These are phyloP conservation scores for Aramus guarauna DNA, from an alignment of 2,113 vertebrate genomes.

Conservation along the genomic window DNA sequence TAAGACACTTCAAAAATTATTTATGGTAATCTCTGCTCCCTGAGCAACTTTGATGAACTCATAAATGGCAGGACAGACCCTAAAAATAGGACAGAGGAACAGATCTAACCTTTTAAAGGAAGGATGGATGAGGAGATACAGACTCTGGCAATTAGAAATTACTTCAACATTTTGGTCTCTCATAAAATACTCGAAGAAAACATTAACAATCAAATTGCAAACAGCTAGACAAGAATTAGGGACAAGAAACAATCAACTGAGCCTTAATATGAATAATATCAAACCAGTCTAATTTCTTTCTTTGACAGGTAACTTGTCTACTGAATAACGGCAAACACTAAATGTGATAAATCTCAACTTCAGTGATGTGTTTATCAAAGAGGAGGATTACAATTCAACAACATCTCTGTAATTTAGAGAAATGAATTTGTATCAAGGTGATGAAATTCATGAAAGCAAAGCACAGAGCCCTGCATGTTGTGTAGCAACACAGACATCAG, in stretches of 20 bases:
- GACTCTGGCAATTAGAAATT: background rate
- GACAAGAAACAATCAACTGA: constrained; percentile 39
- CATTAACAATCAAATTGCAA: constrained; percentile 20
- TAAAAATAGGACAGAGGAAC: background rate
- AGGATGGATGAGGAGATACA: background rate
- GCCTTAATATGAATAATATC: constrained; percentile 40
- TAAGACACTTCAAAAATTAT: background rate
- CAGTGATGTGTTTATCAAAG: constrained; percentile 39
- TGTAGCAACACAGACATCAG: background rate
- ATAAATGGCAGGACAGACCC: background rate
- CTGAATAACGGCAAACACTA: constrained; percentile 49
- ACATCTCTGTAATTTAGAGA: background rate
- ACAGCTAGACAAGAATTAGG: constrained; percentile 27
- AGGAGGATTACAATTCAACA: constrained; percentile 26
- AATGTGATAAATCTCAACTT: constrained; percentile 22
- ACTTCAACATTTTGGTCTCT: background rate
- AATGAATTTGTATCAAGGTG: background rate
- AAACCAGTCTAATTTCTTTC: constrained; percentile 34
- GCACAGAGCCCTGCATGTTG: background rate
- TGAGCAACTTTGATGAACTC: background rate
- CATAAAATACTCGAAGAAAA: constrained; percentile 11
- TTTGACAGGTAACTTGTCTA: constrained; percentile 50
- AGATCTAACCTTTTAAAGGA: background rate
- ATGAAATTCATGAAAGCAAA: background rate
- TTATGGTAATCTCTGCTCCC: background rate